Base-by-base conservation (phyloP, 2,797 vertebrate genomes). In the Cryptoprocta ferox region DNA sequence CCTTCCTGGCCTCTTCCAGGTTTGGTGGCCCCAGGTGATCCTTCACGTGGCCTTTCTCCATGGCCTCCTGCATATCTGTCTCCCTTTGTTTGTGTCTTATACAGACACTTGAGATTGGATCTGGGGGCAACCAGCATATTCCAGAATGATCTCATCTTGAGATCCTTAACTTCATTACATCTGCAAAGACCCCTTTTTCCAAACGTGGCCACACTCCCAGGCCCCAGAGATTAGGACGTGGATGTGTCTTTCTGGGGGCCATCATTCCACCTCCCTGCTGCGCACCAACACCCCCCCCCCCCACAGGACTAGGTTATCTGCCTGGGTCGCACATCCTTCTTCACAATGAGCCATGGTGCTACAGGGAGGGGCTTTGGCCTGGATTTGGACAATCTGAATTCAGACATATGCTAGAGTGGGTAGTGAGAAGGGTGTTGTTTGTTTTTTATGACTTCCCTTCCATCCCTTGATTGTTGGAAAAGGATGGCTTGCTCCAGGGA, bases 361-460 rank as follows among this genome's bases (percentile, higher is more conserved):
- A n/a, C 37, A 48, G 2, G 3, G 18, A 8, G 8, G 28, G 63
- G 3, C 2, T 65, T 24, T 37, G 30, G 15, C 19, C 37, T 56
- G 35, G 3, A 5, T 37, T 63, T 8, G 4, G 42, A 19, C 35
- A 19, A 7, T 39, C 45, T 56, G 78, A 12, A 53, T 45, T 56
- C n/a, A 66, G 48, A 7, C 65, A 2, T n/a, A 0, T 19, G 9
- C 9, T 24, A 4, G 3, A 2, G 4, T 30, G 1, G 10, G 16
- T 10, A 0, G 10, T 6, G 42, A 45, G 59, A 37, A 21, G 26
- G 1, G 4, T 13, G 13, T 37, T 9, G 0, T 28, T 9, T 78
- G 12, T 42, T 35, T 68, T 53, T 6, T 37, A 7, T 21, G 85
- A 26, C 50, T 12, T 42, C 37, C 24, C 1, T n/a, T 24, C 37